A percentile compares a stretch with the other conserved stretches of the same genome.
phyloP scores from a whole-genome alignment of 2,888 invertebrate genomes.

The Toxonevra muliebris region DNA sequence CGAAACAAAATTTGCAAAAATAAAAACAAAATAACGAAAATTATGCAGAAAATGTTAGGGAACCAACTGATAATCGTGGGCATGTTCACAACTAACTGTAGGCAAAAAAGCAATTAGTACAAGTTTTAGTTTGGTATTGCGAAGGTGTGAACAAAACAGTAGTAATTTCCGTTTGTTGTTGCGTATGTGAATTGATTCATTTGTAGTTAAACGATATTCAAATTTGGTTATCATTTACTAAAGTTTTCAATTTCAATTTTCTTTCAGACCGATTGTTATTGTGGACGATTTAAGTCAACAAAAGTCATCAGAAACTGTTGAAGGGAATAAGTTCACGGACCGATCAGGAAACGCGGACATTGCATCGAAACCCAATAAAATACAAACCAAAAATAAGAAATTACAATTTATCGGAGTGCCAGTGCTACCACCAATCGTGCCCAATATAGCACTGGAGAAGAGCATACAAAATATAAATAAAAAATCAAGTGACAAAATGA shows the following conservation, averaged over 20 bases:
- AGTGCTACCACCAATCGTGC: constrained; percentile 48
- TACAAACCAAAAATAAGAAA: constrained; percentile 42
- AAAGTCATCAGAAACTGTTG: constrained; percentile 28
- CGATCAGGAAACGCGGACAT: constrained; percentile 6
- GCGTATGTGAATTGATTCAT: constrained; percentile 1
- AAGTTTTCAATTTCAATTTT: constrained; percentile 19
- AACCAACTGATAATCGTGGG: background rate
- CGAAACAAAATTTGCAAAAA: too few relatives aligned
- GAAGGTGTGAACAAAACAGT: constrained; percentile 20
- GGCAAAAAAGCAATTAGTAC: constrained; percentile 45
- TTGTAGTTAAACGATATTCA: constrained; percentile 10
- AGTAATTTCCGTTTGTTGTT: constrained; percentile 39
- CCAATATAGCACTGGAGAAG: constrained; percentile 38
- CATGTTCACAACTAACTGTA: background rate
- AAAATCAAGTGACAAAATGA: background rate
- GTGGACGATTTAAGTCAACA: constrained; percentile 57
- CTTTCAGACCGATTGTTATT: constrained; percentile 57
- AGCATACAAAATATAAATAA: constrained; percentile 20
- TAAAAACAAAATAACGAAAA: too few relatives aligned
- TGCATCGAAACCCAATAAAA: constrained; percentile 7
- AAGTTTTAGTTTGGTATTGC: constrained; percentile 34
- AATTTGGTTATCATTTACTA: constrained; percentile 9
- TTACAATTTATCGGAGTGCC: constrained; percentile 45
- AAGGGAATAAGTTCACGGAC: constrained; percentile 28
- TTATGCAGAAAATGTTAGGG: too few relatives aligned